These are phyloP conservation scores for Gopherus evgoodei DNA, from an alignment of 2,113 vertebrate species.

Conservation along the genomic window DNA sequence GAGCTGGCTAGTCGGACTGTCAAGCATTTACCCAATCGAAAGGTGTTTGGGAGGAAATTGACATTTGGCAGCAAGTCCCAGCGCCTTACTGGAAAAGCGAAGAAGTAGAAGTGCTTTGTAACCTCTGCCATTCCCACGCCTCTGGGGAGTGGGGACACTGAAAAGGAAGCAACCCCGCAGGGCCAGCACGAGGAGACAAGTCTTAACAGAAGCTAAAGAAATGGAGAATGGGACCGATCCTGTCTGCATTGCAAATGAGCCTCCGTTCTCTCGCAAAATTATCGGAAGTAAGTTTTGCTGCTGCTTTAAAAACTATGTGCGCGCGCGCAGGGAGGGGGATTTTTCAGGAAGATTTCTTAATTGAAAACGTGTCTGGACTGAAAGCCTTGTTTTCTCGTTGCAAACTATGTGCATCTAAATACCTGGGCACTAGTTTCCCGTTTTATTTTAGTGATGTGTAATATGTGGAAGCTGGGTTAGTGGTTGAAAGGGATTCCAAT, in stretches of 20 bases:
- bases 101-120: not conserved
- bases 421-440: not conserved
- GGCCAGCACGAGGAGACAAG: not conserved
- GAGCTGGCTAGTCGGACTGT: not conserved
- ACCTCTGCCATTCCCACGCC: too few species aligned
- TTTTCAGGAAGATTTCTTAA: not conserved
- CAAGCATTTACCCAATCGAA: not conserved
- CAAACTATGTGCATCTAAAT: not conserved
- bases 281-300: conserved; percentile 49
- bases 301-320: not conserved
- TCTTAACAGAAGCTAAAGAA: not conserved
- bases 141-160: not conserved
- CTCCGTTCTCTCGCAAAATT: conserved; percentile 53
- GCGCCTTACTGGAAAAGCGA: not conserved
- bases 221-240: conserved; percentile 6
- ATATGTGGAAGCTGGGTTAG: not conserved
- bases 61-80: not conserved
- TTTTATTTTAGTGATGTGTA: not conserved
- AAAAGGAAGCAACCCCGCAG: not conserved
- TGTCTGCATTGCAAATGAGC: conserved; percentile 10
- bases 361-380: not conserved
- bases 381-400: not conserved
- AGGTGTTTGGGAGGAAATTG: not conserved
- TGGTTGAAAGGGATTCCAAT: not conserved
- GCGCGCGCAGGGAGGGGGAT: not conserved